Evolutionary conservation across 2,797 vertebrate species (phyloP).

Genomic region (Karalla daura): DNA sequence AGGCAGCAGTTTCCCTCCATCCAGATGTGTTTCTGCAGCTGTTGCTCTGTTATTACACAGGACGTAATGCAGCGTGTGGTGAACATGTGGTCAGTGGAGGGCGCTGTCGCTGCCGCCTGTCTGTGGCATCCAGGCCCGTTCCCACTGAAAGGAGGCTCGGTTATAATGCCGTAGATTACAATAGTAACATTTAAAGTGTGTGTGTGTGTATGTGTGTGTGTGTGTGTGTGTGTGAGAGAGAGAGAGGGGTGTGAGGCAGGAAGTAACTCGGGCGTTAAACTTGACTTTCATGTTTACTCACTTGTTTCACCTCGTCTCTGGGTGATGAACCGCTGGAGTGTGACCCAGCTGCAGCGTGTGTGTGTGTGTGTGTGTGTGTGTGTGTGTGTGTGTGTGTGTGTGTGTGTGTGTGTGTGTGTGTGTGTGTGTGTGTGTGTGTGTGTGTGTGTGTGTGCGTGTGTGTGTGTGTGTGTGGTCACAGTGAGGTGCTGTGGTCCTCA

Average conservation of each 20-base stretch:
- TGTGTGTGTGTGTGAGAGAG: too few relatives aligned
- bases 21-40: not conserved
- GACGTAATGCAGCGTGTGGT: not conserved
- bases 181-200: too few relatives aligned
- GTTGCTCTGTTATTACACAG: not conserved
- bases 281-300: slow-evolving; percentile 17
- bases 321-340: not conserved
- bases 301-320: slow-evolving; percentile 4
- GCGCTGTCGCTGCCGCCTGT: not conserved
- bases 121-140: not conserved
- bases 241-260: too few relatives aligned
- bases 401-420: too few relatives aligned
- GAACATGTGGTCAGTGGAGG: not conserved
- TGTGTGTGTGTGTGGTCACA: not conserved
- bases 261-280: not conserved
- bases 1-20: too few relatives aligned
- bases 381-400: too few relatives aligned
- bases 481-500: slow-evolving; percentile 1
- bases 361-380: too few relatives aligned
- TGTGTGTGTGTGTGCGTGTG: too few relatives aligned
- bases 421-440: too few relatives aligned
- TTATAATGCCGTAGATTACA: too few relatives aligned
- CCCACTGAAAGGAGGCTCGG: too few relatives aligned
- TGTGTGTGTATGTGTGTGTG: not conserved
- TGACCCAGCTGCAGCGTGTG: not conserved